A percentile compares a stretch with the other conserved stretches of the same genome.
Evolutionary conservation across 2,888 invertebrate species (phyloP).

Genomic region (Rhingia campestris): DNA sequence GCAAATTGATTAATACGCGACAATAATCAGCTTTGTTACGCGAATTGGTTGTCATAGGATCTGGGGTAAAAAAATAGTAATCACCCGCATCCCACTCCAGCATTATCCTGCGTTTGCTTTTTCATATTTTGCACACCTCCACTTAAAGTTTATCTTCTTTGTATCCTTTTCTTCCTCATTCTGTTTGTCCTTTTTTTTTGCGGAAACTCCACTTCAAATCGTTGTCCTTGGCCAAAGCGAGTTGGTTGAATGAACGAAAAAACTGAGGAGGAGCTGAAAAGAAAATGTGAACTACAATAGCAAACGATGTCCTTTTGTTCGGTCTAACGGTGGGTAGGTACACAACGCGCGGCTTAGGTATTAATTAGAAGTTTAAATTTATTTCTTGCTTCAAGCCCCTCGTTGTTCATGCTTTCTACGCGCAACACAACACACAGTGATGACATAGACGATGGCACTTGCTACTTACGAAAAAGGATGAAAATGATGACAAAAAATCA

Average conservation of each 20-base stretch:
- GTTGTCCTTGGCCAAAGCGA: constrained; percentile 39
- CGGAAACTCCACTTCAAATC: constrained; percentile 33
- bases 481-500: constrained; percentile 13
- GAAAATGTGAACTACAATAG: constrained; percentile 56
- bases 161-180: background rate
- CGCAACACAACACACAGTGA: constrained; percentile 26
- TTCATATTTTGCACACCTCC: constrained; percentile 55
- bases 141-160: constrained; percentile 6
- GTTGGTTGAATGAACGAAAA: background rate
- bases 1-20: constrained; percentile 72
- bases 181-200: background rate
- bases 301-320: constrained; percentile 68
- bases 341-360: constrained; percentile 53
- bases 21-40: constrained; percentile 71
- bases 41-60: constrained; percentile 27
- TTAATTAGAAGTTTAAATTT: constrained; percentile 74
- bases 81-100: background rate
- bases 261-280: constrained; percentile 7
- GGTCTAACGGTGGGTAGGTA: background rate
- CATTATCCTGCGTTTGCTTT: constrained; percentile 20
- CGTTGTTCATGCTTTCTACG: constrained; percentile 23
- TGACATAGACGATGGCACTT: constrained; percentile 68
- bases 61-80: background rate
- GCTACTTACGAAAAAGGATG: constrained; percentile 33
- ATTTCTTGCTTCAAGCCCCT: constrained; percentile 43